Conservation (phyloP, 1,140 invertebrate species). For the Neuroterus valhalla region DNA sequence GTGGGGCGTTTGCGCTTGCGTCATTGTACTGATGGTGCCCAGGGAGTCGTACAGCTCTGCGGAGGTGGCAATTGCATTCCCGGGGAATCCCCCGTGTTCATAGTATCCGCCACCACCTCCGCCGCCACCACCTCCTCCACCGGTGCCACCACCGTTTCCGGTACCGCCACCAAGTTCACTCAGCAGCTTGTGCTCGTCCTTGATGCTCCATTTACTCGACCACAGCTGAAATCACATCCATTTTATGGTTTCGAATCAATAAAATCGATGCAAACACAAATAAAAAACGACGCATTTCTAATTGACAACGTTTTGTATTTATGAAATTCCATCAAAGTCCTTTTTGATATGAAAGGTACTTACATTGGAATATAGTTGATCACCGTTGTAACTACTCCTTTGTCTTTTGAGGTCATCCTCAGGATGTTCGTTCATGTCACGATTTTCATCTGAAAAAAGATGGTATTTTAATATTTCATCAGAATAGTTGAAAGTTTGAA, state of each 20-base stretch:
- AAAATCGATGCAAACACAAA: not conserved
- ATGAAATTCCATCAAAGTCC: no score
- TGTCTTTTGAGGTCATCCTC: constrained; percentile 92
- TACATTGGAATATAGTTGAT: constrained; percentile 91
- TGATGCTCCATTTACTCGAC: constrained; percentile 91
- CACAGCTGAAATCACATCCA: constrained; percentile 79
- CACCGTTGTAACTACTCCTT: constrained; percentile 90
- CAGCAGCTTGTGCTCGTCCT: constrained; percentile 90
- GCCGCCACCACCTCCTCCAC: constrained; percentile 58
- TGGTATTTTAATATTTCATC: not conserved
- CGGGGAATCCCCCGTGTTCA: constrained; percentile 79
- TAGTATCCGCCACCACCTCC: constrained; percentile 76
- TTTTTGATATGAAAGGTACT: constrained; percentile 70
- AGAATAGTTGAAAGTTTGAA: not conserved
- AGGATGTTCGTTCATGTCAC: constrained; percentile 87
- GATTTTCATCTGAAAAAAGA: constrained; percentile 84
- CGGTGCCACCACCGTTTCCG: constrained; percentile 64
- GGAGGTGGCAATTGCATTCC: constrained; percentile 77
- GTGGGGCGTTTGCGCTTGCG: constrained; percentile 80
- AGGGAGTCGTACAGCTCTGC: constrained; percentile 82
- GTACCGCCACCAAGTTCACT: constrained; percentile 83
- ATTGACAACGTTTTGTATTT: constrained; percentile 37
- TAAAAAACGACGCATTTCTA: constrained; percentile 35
- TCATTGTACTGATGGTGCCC: constrained; percentile 83
- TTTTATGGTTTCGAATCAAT: constrained; percentile 21